Percentiles rank a stretch among this genome's conserved stretches.
phyloP scores from a whole-genome alignment of 2,797 vertebrate genomes.

The Gambelia wislizenii region DNA sequence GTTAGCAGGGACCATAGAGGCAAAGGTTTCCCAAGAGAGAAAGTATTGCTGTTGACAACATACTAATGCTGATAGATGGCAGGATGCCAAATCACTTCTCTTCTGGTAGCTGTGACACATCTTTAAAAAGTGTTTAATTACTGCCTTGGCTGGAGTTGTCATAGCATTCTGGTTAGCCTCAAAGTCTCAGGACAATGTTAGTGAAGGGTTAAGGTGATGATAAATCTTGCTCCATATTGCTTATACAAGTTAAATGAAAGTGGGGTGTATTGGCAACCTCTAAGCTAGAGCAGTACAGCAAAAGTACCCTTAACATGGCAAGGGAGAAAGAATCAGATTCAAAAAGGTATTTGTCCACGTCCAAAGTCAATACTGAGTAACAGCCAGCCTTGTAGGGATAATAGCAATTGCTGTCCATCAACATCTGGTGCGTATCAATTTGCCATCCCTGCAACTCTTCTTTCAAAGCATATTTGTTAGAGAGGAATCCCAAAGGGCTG shows the following conservation, averaged over 20 bases:
- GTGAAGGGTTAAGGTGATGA: slow-evolving; percentile 1
- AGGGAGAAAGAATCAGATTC: neutral
- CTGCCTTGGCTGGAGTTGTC: slow-evolving; percentile 38
- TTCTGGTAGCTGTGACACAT: slow-evolving; percentile 10
- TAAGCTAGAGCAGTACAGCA: neutral
- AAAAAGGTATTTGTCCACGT: neutral
- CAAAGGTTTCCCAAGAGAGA: rapidly evolving
- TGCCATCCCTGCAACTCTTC: neutral
- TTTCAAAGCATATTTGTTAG: neutral
- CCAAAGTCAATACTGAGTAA: neutral
- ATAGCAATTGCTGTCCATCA: neutral
- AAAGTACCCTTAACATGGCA: neutral
- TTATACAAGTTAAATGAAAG: neutral
- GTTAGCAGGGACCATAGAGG: slow-evolving; percentile 19
- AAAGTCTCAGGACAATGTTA: slow-evolving; percentile 15
- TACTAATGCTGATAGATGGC: slow-evolving; percentile 21
- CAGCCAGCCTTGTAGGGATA: neutral
- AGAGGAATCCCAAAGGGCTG: neutral
- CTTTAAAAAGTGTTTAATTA: slow-evolving; percentile 50
- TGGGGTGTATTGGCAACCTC: neutral
- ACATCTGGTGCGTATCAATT: neutral
- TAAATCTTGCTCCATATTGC: neutral
- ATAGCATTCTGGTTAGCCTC: slow-evolving; percentile 39
- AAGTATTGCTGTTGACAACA: neutral
- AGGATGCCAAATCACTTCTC: slow-evolving; percentile 12